Evolutionary conservation across 2,113 vertebrate genomes (phyloP).

Genomic region (Cranoglanis bouderius): DNA sequence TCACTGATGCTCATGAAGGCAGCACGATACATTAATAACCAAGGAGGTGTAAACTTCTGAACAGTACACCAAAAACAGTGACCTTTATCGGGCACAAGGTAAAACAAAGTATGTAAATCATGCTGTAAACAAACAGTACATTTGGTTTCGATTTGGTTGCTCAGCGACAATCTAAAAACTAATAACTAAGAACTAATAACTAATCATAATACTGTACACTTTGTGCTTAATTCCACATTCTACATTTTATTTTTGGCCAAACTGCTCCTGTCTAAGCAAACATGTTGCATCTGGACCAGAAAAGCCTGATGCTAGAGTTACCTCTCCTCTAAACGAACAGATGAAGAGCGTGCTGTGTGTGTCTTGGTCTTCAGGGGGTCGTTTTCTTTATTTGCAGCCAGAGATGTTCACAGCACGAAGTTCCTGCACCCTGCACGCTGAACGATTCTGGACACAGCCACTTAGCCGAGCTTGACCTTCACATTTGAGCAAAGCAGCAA

Average conservation of each 20-base stretch:
- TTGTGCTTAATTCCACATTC: neutral
- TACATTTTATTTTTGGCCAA: neutral
- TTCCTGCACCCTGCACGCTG: neutral
- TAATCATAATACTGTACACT: neutral
- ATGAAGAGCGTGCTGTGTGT: neutral
- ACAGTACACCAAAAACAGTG: neutral
- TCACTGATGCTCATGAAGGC: no score
- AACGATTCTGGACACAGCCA: neutral
- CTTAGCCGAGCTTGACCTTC: conserved; percentile 28
- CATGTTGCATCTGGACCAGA: neutral
- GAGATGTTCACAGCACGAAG: conserved; percentile 6
- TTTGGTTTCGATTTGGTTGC: neutral
- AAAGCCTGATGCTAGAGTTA: neutral
- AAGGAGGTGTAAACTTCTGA: neutral
- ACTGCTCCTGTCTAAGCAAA: neutral
- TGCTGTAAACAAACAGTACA: neutral
- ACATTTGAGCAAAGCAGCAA: neutral
- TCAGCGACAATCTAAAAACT: neutral
- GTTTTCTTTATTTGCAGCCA: neutral
- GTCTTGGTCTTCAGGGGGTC: neutral
- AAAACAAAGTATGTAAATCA: neutral
- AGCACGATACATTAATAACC: no score
- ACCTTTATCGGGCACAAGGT: neutral
- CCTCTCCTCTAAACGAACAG: neutral
- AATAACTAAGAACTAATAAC: neutral